phyloP scores from a whole-genome alignment of 2,797 vertebrate species.

The Alouatta caraya region DNA sequence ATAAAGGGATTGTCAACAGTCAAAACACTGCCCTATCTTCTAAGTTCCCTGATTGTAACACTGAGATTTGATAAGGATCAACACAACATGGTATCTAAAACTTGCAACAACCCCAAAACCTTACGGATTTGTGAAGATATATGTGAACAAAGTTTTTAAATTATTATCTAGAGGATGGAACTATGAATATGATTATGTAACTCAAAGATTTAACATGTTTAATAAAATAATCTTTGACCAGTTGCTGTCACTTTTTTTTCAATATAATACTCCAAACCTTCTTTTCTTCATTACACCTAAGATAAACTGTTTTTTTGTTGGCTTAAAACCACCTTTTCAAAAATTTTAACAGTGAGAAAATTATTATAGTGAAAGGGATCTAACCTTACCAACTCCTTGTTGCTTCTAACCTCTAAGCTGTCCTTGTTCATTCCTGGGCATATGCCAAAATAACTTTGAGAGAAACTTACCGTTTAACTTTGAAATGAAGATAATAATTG shows the following conservation, averaged over 20 bases:
- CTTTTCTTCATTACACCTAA: not conserved
- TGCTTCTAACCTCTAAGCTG: not conserved
- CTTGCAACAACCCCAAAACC: not conserved
- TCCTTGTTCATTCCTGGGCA: not conserved
- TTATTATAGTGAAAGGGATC: not conserved
- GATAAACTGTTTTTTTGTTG: not conserved
- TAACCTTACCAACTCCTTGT: not conserved
- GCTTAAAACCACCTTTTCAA: not conserved
- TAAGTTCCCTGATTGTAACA: not conserved
- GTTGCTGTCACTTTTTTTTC: not conserved
- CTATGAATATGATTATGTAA: not conserved
- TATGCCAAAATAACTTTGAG: not conserved
- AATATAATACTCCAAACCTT: not conserved
- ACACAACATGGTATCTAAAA: not conserved
- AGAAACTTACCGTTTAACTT: not conserved
- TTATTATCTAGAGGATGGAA: not conserved
- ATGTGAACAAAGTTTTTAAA: not conserved
- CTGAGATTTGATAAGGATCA: not conserved
- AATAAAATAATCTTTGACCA: not conserved
- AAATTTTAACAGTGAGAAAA: not conserved
- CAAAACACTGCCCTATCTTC: not conserved
- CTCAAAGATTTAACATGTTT: not conserved
- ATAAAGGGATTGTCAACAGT: not conserved
- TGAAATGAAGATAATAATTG: not conserved
- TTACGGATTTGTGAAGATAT: not conserved